These are phyloP conservation scores for Actenoides lindsayi DNA, from an alignment of 2,113 vertebrate genomes.

Conservation along the genomic window DNA sequence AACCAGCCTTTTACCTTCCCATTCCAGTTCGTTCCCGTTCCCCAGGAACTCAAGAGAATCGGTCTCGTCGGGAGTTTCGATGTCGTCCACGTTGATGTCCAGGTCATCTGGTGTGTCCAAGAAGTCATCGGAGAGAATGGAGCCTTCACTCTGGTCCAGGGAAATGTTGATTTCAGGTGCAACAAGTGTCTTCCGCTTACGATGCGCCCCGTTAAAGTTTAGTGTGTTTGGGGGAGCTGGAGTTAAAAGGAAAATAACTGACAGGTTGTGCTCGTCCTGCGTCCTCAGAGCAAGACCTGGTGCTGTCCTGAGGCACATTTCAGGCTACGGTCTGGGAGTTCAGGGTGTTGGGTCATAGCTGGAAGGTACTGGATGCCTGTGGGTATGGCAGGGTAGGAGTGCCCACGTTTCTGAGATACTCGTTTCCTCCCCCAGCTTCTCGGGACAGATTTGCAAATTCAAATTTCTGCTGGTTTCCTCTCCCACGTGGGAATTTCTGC, in stretches of 20 bases:
- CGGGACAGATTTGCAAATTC: neutral
- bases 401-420: neutral
- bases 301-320: rapidly evolving
- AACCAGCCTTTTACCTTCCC: conserved; percentile 84
- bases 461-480: neutral
- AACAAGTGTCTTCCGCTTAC: conserved; percentile 89
- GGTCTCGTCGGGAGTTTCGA: conserved; percentile 94
- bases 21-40: conserved; percentile 93
- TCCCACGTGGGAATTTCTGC: neutral
- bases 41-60: conserved; percentile 96
- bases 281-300: neutral
- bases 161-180: conserved; percentile 97
- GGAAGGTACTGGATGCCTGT: neutral
- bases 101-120: conserved; percentile 94
- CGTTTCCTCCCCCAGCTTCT: neutral
- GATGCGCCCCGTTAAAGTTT: conserved; percentile 80
- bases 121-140: conserved; percentile 92
- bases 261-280: neutral
- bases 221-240: conserved; percentile 86
- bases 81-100: conserved; percentile 96
- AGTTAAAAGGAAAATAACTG: neutral
- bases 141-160: conserved; percentile 95
- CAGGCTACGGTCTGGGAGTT: neutral
- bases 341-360: neutral
- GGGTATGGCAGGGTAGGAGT: neutral